Evolutionary conservation across 2,888 invertebrate genomes (phyloP).

Genomic region (Operophtera brumata): DNA sequence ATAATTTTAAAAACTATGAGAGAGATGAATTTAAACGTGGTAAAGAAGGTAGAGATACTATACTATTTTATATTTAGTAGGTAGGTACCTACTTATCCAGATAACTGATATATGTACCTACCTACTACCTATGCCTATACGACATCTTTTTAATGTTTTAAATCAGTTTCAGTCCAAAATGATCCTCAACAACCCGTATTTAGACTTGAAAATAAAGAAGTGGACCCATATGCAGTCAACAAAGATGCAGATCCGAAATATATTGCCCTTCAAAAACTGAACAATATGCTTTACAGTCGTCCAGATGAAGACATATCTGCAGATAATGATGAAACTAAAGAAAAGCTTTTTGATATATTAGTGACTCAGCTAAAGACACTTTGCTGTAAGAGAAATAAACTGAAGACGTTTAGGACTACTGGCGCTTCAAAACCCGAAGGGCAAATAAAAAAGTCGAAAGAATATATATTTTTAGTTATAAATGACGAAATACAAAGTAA

Average conservation of each 20-base stretch:
- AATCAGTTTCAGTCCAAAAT: constrained; percentile 29
- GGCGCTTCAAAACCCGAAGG: constrained; percentile 33
- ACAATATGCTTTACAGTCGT: constrained; percentile 54
- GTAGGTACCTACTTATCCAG: not conserved
- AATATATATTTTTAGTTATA: constrained; percentile 68
- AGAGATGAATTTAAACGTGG: constrained; percentile 22
- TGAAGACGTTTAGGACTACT: constrained; percentile 35
- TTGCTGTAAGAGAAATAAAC: constrained; percentile 60
- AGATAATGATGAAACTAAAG: constrained; percentile 56
- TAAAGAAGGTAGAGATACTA: constrained; percentile 2
- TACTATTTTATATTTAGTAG: not conserved
- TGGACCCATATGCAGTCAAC: constrained; percentile 47
- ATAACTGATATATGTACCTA: no score
- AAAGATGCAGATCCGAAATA: constrained; percentile 48
- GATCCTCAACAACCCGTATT: constrained; percentile 47
- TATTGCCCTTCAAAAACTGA: constrained; percentile 57
- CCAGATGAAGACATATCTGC: constrained; percentile 40
- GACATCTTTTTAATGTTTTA: no score
- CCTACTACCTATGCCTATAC: no score
- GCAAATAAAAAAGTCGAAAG: constrained; percentile 35
- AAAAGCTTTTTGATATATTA: constrained; percentile 67
- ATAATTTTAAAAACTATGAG: constrained; percentile 34
- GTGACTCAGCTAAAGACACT: constrained; percentile 64
- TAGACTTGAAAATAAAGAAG: constrained; percentile 58
- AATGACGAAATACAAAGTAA: constrained; percentile 69